A percentile compares a stretch with the other conserved stretches of the same genome.
These are phyloP conservation scores for Chloroclysta siterata DNA, from an alignment of 2,888 invertebrate genomes.

Conservation along the genomic window DNA sequence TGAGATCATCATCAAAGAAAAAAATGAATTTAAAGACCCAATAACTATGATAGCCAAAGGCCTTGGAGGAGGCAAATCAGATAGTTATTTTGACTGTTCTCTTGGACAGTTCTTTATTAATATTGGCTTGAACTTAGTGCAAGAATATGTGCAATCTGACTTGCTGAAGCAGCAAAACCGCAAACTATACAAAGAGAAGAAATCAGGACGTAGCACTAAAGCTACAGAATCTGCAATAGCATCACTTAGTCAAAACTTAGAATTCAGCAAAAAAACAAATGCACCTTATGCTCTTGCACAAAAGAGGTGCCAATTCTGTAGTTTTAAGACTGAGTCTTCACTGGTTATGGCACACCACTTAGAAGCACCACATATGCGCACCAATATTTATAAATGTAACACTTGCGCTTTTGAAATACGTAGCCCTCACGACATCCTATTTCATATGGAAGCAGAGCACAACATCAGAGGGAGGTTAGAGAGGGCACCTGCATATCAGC, in stretches of 20 bases:
- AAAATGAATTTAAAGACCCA: conserved; percentile 81
- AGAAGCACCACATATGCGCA: conserved; percentile 96
- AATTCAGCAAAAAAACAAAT: conserved; percentile 94
- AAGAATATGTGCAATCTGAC: conserved; percentile 97
- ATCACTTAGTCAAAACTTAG: conserved; percentile 94
- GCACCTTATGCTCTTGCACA: conserved; percentile 91
- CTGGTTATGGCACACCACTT: conserved; percentile 95
- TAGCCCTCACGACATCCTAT: conserved; percentile 95
- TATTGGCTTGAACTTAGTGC: conserved; percentile 96
- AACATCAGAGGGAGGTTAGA: conserved; percentile 94
- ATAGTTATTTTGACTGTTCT: conserved; percentile 94
- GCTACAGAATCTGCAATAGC: conserved; percentile 93
- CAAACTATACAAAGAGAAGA: conserved; percentile 90
- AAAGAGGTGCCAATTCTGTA: conserved; percentile 95
- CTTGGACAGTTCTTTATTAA: conserved; percentile 96
- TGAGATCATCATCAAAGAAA: conserved; percentile 84
- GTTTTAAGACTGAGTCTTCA: conserved; percentile 95
- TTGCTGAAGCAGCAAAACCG: conserved; percentile 94
- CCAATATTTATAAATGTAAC: conserved; percentile 94
- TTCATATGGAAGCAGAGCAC: conserved; percentile 97
- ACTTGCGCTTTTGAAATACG: conserved; percentile 94
- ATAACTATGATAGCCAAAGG: conserved; percentile 71
- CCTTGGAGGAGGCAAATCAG: conserved; percentile 80
- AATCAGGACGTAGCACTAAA: conserved; percentile 86
- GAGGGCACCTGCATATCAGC: conserved; percentile 95